A percentile compares a stretch with the other conserved stretches of the same genome.
phyloP scores from a whole-genome alignment of 2,888 invertebrate genomes.

The Cylindroiulus punctatus region DNA sequence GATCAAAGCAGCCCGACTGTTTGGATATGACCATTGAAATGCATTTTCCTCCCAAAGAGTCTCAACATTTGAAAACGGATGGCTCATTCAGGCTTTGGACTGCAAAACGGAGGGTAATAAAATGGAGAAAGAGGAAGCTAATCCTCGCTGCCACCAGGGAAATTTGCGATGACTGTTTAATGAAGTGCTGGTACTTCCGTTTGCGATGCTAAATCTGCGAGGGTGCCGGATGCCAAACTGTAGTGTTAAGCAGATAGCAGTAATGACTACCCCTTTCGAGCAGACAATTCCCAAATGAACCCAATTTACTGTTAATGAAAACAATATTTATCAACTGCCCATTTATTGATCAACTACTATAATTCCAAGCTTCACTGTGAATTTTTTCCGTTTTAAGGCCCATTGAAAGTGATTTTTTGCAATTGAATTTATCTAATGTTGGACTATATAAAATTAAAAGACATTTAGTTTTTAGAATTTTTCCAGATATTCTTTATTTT shows the following conservation, averaged over 20 bases:
- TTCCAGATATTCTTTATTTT: too few relatives aligned
- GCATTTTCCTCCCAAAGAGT: too few relatives aligned
- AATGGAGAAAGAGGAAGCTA: background rate
- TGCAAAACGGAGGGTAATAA: background rate
- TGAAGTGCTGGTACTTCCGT: conserved; percentile 37
- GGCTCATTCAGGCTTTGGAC: too few relatives aligned
- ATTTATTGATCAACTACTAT: background rate
- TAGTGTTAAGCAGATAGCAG: background rate
- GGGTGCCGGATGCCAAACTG: background rate
- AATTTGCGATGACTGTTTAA: conserved; percentile 29
- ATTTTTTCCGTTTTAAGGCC: background rate
- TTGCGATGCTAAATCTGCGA: background rate
- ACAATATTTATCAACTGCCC: background rate
- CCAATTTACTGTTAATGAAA: background rate
- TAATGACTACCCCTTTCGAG: background rate
- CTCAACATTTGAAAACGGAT: too few relatives aligned
- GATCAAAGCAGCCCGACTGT: too few relatives aligned
- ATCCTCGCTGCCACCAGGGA: conserved; percentile 14
- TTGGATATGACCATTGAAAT: too few relatives aligned
- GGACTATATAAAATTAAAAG: too few relatives aligned
- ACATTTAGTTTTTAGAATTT: too few relatives aligned
- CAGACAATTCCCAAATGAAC: background rate
- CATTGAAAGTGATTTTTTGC: too few relatives aligned
- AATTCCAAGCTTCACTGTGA: background rate
- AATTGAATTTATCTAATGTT: too few relatives aligned